phyloP scores from a whole-genome alignment of 2,113 vertebrate species.

The Phodopus roborovskii region DNA sequence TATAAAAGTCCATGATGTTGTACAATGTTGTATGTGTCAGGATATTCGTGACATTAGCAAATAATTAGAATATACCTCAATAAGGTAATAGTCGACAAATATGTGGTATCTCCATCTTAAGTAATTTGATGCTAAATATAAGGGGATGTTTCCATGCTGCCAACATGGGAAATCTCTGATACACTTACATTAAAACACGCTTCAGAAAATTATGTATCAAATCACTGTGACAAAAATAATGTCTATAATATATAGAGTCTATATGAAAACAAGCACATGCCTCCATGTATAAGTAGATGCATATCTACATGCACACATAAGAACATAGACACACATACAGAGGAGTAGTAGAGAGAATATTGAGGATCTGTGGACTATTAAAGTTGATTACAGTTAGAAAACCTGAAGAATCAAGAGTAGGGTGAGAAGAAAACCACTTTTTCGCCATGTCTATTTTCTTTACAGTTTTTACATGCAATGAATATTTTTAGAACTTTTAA shows the following conservation, averaged over 20 bases:
- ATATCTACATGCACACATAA: too few relatives aligned
- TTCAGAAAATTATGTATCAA: neutral
- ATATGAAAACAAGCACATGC: neutral
- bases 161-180: neutral
- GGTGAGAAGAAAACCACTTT: neutral
- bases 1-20: neutral
- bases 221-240: neutral
- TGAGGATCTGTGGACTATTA: neutral
- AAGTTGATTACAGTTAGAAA: neutral
- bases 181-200: neutral
- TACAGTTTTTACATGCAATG: neutral
- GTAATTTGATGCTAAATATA: neutral
- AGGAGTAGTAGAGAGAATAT: neutral
- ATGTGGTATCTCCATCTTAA: neutral
- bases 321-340: neutral
- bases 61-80: neutral
- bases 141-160: neutral
- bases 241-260: neutral
- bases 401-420: neutral
- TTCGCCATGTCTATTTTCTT: neutral
- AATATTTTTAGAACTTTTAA: neutral
- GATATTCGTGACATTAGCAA: neutral
- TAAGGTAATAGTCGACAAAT: neutral
- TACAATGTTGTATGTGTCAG: neutral
- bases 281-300: neutral